These are phyloP conservation scores for Muschampia plurimacula DNA, from an alignment of 2,888 invertebrate species.

Conservation along the genomic window DNA sequence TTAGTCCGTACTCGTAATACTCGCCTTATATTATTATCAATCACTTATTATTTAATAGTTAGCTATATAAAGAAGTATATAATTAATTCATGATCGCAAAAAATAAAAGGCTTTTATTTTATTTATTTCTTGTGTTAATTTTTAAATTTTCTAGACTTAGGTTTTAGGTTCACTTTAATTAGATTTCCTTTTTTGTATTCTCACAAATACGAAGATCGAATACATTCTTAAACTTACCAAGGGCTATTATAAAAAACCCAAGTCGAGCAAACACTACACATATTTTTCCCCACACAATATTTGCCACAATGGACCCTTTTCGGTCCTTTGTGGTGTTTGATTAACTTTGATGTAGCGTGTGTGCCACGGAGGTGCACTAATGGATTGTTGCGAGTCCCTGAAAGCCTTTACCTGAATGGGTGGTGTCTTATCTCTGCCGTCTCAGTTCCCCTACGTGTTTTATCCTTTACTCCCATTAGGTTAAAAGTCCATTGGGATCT, in stretches of 20 bases:
- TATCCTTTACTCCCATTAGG: constrained; percentile 2
- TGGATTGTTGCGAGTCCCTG: constrained; percentile 67
- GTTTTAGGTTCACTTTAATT: no score
- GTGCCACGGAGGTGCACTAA: constrained; percentile 65
- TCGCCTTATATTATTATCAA: no score
- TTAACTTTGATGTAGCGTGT: constrained; percentile 84
- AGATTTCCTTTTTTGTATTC: no score
- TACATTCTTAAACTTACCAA: no score
- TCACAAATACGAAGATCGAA: no score
- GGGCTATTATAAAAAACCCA: constrained; percentile 21
- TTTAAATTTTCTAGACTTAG: no score
- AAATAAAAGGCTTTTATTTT: no score
- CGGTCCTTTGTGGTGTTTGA: constrained; percentile 82
- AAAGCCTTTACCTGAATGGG: constrained; percentile 57
- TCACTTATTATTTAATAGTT: no score
- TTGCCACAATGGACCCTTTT: constrained; percentile 79
- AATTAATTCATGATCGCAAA: no score
- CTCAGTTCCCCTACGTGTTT: not conserved
- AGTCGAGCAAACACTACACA: constrained; percentile 58
- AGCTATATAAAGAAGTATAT: no score
- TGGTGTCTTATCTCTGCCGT: constrained; percentile 6
- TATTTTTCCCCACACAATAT: constrained; percentile 50
- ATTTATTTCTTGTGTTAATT: no score
- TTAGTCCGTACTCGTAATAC: no score
- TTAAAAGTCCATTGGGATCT: not conserved